phyloP scores from a whole-genome alignment of 2,113 vertebrate species.

The Nerophis ophidion region DNA sequence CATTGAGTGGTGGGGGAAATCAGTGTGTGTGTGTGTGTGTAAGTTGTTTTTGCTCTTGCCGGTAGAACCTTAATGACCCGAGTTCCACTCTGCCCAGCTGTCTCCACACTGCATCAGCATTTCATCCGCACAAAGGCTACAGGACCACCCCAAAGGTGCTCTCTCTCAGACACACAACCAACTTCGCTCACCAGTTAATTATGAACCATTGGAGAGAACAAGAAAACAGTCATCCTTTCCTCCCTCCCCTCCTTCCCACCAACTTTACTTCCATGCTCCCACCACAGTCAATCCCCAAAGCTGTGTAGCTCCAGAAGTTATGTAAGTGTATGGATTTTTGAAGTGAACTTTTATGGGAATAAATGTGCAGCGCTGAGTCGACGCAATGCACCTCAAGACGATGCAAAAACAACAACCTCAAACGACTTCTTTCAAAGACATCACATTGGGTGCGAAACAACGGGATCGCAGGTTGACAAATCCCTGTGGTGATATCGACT shows the following conservation, averaged over 20 bases:
- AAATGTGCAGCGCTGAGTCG: slow-evolving; percentile 50
- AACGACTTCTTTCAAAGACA: slow-evolving; percentile 39
- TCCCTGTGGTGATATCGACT: not conserved
- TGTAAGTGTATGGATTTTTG: slow-evolving; percentile 15
- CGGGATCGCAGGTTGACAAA: slow-evolving; percentile 19
- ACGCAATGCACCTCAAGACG: slow-evolving; percentile 47
- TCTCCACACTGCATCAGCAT: slow-evolving; percentile 63
- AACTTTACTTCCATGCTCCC: slow-evolving; percentile 30
- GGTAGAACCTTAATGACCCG: slow-evolving; percentile 58
- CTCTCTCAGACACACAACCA: slow-evolving; percentile 30
- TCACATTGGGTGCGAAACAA: slow-evolving; percentile 11
- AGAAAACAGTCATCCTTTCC: slow-evolving; percentile 45
- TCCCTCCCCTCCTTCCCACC: slow-evolving; percentile 11
- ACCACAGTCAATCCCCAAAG: slow-evolving; percentile 50
- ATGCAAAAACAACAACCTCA: slow-evolving; percentile 43
- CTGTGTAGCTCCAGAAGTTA: slow-evolving; percentile 27
- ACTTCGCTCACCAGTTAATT: slow-evolving; percentile 56
- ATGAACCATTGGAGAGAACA: slow-evolving; percentile 45
- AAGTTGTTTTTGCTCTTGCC: slow-evolving; percentile 45
- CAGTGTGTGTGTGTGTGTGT: slow-evolving; percentile 19
- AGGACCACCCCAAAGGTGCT: slow-evolving; percentile 51
- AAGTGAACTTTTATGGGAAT: slow-evolving; percentile 54
- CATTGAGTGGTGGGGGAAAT: slow-evolving; percentile 34
- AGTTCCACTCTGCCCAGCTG: slow-evolving; percentile 58
- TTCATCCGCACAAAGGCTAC: slow-evolving; percentile 50